phyloP scores from a whole-genome alignment of 1,140 invertebrate species.

The Artemia franciscana region DNA sequence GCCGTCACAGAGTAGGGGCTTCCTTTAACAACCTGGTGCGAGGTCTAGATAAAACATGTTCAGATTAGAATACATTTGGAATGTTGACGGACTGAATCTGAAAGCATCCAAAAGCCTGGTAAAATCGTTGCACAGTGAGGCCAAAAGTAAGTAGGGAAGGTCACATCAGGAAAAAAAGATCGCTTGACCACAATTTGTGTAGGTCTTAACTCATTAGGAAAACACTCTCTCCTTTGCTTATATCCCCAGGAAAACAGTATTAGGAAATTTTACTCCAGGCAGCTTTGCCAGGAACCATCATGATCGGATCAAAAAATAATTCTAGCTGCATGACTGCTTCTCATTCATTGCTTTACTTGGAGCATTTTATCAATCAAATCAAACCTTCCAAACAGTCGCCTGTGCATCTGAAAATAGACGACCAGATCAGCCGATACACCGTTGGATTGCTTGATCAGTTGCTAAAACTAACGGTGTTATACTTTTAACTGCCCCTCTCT shows the following conservation, averaged over 20 bases:
- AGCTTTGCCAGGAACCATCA: conserved; percentile 17
- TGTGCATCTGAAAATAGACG: conserved; percentile 22
- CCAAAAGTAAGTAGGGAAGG: conserved; percentile 22
- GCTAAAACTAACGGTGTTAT: conserved; percentile 17
- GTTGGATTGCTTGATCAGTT: conserved; percentile 16
- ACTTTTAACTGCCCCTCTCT: conserved; percentile 15
- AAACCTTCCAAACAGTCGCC: conserved; percentile 14
- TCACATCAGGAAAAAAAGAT: conserved; percentile 21
- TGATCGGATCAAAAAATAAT: conserved; percentile 12
- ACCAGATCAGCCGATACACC: conserved; percentile 19
- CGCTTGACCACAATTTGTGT: conserved; percentile 20
- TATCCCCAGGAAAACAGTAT: conserved; percentile 19
- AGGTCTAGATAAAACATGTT: background rate
- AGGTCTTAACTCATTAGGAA: conserved; percentile 20
- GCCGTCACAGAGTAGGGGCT: background rate
- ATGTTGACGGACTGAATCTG: conserved; percentile 18
- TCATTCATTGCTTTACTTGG: no score
- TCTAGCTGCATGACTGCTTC: conserved; percentile 23
- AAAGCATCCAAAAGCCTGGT: conserved; percentile 22
- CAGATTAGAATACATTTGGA: background rate
- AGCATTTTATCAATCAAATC: conserved; percentile 20
- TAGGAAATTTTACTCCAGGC: conserved; percentile 14
- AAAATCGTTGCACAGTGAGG: conserved; percentile 20
- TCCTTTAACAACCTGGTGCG: background rate
- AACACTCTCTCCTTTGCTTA: conserved; percentile 20